phyloP scores from a whole-genome alignment of 2,888 invertebrate genomes.

The Sarcophaga rosellei region DNA sequence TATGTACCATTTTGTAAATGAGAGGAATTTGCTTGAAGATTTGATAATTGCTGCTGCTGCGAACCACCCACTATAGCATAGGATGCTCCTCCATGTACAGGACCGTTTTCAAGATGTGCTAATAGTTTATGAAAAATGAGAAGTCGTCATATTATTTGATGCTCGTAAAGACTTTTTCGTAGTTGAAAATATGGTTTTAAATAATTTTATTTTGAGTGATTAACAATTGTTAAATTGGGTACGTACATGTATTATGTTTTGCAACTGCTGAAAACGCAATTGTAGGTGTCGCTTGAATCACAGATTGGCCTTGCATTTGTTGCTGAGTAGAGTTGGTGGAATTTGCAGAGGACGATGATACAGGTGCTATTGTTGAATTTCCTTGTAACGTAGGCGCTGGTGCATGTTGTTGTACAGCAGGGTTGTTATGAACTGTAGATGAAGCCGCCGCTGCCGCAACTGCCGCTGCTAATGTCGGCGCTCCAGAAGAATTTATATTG shows the following conservation, averaged over 20 bases:
- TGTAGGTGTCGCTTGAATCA: slow-evolving; percentile 81
- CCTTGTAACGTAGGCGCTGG: slow-evolving; percentile 76
- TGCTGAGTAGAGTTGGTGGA: slow-evolving; percentile 72
- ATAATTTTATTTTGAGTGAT: too few relatives aligned
- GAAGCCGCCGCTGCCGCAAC: slow-evolving; percentile 69
- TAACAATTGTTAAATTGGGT: not conserved
- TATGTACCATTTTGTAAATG: slow-evolving; percentile 79
- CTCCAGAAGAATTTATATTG: slow-evolving; percentile 64
- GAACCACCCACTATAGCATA: slow-evolving; percentile 76
- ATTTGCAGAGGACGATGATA: slow-evolving; percentile 68
- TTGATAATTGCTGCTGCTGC: slow-evolving; percentile 77
- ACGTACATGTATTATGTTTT: slow-evolving; percentile 82
- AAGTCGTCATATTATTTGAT: not conserved
- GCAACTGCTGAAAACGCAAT: slow-evolving; percentile 86
- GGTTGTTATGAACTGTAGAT: slow-evolving; percentile 71
- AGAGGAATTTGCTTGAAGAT: slow-evolving; percentile 81
- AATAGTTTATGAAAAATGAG: not conserved
- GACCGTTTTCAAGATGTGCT: slow-evolving; percentile 81
- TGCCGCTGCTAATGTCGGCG: slow-evolving; percentile 70
- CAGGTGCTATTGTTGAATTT: slow-evolving; percentile 62
- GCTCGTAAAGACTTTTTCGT: not conserved
- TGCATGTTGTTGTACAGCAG: slow-evolving; percentile 78
- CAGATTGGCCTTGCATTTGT: slow-evolving; percentile 81
- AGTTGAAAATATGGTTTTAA: not conserved
- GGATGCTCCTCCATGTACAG: slow-evolving; percentile 76